A percentile compares a stretch with the other conserved stretches of the same genome.
Evolutionary conservation across 2,113 vertebrate genomes (phyloP).

Genomic region (Chloroceryle aenea): DNA sequence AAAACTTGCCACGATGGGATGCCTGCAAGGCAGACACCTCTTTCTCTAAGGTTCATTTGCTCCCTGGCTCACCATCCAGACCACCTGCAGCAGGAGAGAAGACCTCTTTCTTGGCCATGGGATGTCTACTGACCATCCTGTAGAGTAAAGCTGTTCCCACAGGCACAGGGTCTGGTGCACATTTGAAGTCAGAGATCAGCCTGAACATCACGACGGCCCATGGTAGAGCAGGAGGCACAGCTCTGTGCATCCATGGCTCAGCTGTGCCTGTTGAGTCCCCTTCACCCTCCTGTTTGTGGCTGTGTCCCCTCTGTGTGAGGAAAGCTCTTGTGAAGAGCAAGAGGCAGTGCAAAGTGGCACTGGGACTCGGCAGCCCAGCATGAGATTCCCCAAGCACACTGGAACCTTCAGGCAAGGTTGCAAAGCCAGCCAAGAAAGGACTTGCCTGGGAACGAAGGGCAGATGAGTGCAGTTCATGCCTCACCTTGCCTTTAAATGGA

Average conservation of each 20-base stretch:
- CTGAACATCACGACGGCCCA: not conserved
- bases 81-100: not conserved
- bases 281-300: not conserved
- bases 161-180: not conserved
- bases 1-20: not conserved
- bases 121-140: not conserved
- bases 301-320: not conserved
- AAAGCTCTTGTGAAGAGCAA: not conserved
- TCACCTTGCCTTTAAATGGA: not conserved
- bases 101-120: not conserved
- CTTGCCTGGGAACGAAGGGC: not conserved
- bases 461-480: not conserved
- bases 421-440: not conserved
- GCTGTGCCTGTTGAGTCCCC: not conserved
- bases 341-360: not conserved
- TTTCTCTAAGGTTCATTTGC: not conserved
- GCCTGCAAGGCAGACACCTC: not conserved
- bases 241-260: not conserved
- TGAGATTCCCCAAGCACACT: rapidly evolving
- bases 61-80: rapidly evolving
- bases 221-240: not conserved
- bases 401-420: not conserved
- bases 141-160: not conserved
- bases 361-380: not conserved
- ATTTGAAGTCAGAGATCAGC: not conserved